Evolutionary conservation across 2,888 invertebrate species (phyloP).

Genomic region (Busseola fusca): DNA sequence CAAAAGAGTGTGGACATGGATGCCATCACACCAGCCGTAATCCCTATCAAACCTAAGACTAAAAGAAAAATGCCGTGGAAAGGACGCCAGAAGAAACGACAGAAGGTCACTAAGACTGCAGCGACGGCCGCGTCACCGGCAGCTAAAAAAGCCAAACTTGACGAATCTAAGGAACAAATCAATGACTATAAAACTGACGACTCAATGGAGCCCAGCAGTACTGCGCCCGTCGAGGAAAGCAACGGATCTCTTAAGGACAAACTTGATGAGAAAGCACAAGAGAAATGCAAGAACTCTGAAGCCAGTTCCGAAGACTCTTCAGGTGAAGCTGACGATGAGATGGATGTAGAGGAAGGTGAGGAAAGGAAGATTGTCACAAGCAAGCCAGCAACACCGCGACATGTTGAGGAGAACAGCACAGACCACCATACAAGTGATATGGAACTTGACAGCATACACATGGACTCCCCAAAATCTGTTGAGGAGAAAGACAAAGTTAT

Average conservation of each 20-base stretch:
- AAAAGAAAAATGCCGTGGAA: slow-evolving; percentile 88
- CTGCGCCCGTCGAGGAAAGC: slow-evolving; percentile 51
- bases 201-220: slow-evolving; percentile 69
- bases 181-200: slow-evolving; percentile 77
- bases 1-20: slow-evolving; percentile 75
- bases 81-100: slow-evolving; percentile 81
- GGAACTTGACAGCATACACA: slow-evolving; percentile 86
- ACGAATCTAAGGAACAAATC: slow-evolving; percentile 65
- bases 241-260: slow-evolving; percentile 64
- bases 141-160: slow-evolving; percentile 78
- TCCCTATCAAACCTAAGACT: slow-evolving; percentile 72
- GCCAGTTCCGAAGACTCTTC: slow-evolving; percentile 90
- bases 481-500: slow-evolving; percentile 82
- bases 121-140: slow-evolving; percentile 71
- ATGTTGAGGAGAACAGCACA: slow-evolving; percentile 82
- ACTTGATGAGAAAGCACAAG: slow-evolving; percentile 70
- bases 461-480: slow-evolving; percentile 84
- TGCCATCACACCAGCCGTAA: slow-evolving; percentile 65
- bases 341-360: slow-evolving; percentile 90
- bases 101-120: slow-evolving; percentile 69
- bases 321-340: slow-evolving; percentile 91
- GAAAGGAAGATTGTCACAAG: slow-evolving; percentile 80
- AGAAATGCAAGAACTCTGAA: slow-evolving; percentile 81
- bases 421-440: slow-evolving; percentile 87
- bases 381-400: slow-evolving; percentile 78